Base-by-base conservation (phyloP, 2,113 vertebrate genomes). In the Motacilla alba region DNA sequence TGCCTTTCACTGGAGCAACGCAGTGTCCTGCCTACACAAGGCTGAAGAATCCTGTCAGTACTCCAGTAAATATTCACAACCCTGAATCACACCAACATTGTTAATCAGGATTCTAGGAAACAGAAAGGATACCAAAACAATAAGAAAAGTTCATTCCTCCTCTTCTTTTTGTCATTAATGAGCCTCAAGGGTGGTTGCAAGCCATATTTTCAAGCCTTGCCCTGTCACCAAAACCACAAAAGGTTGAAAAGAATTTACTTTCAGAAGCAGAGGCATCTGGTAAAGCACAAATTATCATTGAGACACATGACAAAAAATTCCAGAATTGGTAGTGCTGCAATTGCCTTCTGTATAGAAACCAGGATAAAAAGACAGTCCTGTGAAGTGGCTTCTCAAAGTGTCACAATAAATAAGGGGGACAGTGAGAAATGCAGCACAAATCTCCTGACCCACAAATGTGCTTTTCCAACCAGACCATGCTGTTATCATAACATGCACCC, bases 241-340 rank as follows among this genome's bases (percentile, higher is more conserved):
- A 80, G 50, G 46, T 53, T 87, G 70, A 90, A 79, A 81, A 68
- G 72, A 83, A 81, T 92, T 90, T 75, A 77, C 53, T 83, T 83
- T 64, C 85, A 81, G 64, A 83, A 93, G 52, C 68, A 55, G 79
- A 78, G 39, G 35, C 83, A 93, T 75, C 68, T 90, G 52, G 64
- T 83, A 68, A 93, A 95, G 56, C 60, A 92, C 72, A 92, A 93
- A 92, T 91, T 94, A 93, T 86, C 70, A 69, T 0, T 23, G 79
- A 94, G 46, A 77, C 44, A 83, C 44, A 52, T 33, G 44, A 81
- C 28, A 86, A 81, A 90, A 90, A 75, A 63, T 15, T 67, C 35
- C 64, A 77, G 75, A 93, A 81, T 3, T 64, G 55, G 37, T 49
- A 84, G 68, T 1, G 1, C 22, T 86, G 72, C 3, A 8, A 72